Evolutionary conservation across 2,797 vertebrate species (phyloP).

Genomic region (Coendou prehensilis): DNA sequence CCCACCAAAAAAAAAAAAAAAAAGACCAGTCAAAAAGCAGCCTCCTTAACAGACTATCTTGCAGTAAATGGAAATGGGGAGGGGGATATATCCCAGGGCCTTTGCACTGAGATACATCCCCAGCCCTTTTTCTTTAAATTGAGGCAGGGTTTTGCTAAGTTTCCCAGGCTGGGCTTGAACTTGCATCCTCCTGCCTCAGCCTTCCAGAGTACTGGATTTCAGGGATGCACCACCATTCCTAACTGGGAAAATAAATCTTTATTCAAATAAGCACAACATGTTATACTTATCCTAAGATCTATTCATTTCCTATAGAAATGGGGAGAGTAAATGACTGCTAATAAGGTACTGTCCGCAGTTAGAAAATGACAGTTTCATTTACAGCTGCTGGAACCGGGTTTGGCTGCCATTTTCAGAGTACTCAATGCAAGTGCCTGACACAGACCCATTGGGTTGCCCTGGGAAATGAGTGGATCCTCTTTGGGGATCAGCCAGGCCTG

Average conservation of each 20-base stretch:
- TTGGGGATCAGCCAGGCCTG: neutral
- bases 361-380: slow-evolving; percentile 23
- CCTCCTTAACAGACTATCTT: slow-evolving; percentile 16
- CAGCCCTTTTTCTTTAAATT: neutral
- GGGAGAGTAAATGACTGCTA: slow-evolving; percentile 30
- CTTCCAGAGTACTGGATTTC: neutral
- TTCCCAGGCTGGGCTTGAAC: neutral
- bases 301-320: slow-evolving; percentile 45
- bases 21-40: neutral
- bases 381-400: neutral
- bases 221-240: neutral
- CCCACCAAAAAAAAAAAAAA: too few relatives aligned
- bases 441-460: neutral
- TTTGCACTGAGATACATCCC: neutral
- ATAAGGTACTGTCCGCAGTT: neutral
- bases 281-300: slow-evolving; percentile 1
- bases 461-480: slow-evolving; percentile 46
- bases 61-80: slow-evolving; percentile 30
- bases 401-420: neutral
- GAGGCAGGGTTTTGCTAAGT: neutral
- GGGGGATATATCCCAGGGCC: neutral
- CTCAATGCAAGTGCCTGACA: neutral
- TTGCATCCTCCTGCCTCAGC: neutral
- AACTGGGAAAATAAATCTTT: slow-evolving; percentile 41
- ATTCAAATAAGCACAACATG: slow-evolving; percentile 13